Evolutionary conservation across 2,797 vertebrate species (phyloP), one percentile per base, ranked within the genome.

Genomic region (Enteromius argenteus): DNA sequence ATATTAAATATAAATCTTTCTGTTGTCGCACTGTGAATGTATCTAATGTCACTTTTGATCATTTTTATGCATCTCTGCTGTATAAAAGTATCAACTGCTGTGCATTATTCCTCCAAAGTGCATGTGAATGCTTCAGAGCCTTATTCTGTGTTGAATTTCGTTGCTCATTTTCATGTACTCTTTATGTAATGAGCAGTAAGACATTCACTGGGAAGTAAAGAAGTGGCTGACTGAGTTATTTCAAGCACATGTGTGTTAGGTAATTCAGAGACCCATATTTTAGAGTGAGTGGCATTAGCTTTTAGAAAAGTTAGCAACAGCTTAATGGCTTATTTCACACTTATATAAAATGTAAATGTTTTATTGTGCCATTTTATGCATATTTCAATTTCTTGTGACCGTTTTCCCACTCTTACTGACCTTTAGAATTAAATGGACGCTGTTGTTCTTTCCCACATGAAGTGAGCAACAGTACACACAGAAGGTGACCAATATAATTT

Each of bases 231-330:
- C 51, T 46, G 68, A 44, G 3, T 13, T 15, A 42, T 51, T 67
- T 73, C 3, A 3, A 14, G 58, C 42, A 66, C 60, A 71, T 78
- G 67, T 73, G 69, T 74, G 53, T 67, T 62, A 58, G 60, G 73
- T 37, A 68, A 72, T 78, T 71, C 85, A 86, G 60, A 82, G 68
- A 71, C 82, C 79, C 72, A 64, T 64, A 64, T 86, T 81, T n/a
- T 51, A 37, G 53, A 10, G 9, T 23, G 62, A 19, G 42, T 27
- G 27, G 3, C n/a, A 58, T 67, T 82, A 46, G 56, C n/a, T 69
- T 58, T 83, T 64, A 66, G 84, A 51, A 30, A 42, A 66, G 71
- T 80, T 68, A 86, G 75, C 80, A 83, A 67, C 75, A 73, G 85
- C 83, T 1, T 53, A 53, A 51, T 19, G 5, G 49, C 49, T 53